These are phyloP conservation scores for Agrotis ipsilon DNA, from an alignment of 2,888 invertebrate genomes.

Conservation along the genomic window DNA sequence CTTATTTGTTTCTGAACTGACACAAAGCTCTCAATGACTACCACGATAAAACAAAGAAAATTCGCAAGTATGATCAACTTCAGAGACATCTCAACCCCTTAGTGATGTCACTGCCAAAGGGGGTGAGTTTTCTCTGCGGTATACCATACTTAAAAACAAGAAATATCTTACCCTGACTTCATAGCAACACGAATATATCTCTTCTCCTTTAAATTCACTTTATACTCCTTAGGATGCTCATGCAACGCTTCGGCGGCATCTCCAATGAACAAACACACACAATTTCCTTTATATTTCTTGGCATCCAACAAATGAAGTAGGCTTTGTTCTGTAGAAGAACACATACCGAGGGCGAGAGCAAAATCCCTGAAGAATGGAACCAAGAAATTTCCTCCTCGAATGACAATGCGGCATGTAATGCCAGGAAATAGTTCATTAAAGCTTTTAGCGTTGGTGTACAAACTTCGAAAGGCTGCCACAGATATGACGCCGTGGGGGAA, in stretches of 20 bases:
- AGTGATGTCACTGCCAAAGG: no score
- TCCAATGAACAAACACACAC: conserved; percentile 95
- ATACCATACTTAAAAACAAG: no score
- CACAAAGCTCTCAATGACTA: no score
- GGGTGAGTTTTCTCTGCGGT: no score
- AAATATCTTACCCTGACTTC: conserved; percentile 92
- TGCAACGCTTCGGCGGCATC: conserved; percentile 97
- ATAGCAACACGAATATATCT: conserved; percentile 95
- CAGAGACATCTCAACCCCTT: no score
- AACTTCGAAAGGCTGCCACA: conserved; percentile 95
- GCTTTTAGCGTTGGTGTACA: conserved; percentile 93
- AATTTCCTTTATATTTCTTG: conserved; percentile 81
- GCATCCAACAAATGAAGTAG: conserved; percentile 92
- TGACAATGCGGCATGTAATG: conserved; percentile 91
- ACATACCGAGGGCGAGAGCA: conserved; percentile 85
- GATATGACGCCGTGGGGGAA: conserved; percentile 98
- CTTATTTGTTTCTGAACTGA: conserved; percentile 1
- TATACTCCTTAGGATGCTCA: conserved; percentile 94
- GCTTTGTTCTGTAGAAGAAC: conserved; percentile 93
- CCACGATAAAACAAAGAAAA: not conserved
- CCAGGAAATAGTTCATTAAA: conserved; percentile 92
- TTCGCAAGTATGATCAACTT: no score
- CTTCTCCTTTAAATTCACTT: conserved; percentile 93
- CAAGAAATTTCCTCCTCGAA: conserved; percentile 94
- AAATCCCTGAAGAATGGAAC: conserved; percentile 87